These are phyloP conservation scores for Cantharis flavilabris DNA, from an alignment of 2,888 invertebrate species.

Conservation along the genomic window DNA sequence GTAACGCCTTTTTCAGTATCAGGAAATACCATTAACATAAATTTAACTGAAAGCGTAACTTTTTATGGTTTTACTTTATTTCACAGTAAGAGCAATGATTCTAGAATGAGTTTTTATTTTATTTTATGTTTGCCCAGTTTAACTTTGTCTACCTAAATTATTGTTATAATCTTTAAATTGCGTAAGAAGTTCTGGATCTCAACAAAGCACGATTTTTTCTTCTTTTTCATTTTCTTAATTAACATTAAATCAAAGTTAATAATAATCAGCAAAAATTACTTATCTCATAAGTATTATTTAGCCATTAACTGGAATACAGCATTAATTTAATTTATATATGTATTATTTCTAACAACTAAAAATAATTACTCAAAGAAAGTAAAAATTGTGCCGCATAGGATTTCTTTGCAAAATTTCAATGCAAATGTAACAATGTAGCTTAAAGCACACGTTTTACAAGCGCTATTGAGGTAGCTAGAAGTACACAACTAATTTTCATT, in stretches of 20 bases:
- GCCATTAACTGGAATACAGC: neutral
- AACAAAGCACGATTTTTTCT: neutral
- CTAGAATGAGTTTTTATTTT: slow-evolving; percentile 42
- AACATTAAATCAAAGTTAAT: neutral
- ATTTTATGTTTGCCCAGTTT: slow-evolving; percentile 42
- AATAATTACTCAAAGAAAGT: neutral
- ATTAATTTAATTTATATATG: neutral
- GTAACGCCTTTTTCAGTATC: slow-evolving; percentile 32
- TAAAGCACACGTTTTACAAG: too few relatives aligned
- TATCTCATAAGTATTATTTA: neutral
- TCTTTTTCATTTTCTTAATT: neutral
- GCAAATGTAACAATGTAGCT: too few relatives aligned
- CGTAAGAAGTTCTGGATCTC: neutral
- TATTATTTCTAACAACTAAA: neutral
- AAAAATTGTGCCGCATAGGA: neutral
- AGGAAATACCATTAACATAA: slow-evolving; percentile 47
- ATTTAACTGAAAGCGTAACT: slow-evolving; percentile 44
- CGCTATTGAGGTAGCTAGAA: too few relatives aligned
- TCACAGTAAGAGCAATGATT: slow-evolving; percentile 39
- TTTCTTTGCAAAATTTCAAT: neutral
- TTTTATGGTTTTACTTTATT: slow-evolving; percentile 47
- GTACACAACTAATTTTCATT: too few relatives aligned
- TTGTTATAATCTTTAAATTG: slow-evolving; percentile 19
- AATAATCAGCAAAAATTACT: neutral
- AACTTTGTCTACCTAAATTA: slow-evolving; percentile 36